A percentile compares a stretch with the other conserved stretches of the same genome.
These are phyloP conservation scores for Sturnira hondurensis DNA, from an alignment of 2,113 vertebrate species.

Conservation along the genomic window DNA sequence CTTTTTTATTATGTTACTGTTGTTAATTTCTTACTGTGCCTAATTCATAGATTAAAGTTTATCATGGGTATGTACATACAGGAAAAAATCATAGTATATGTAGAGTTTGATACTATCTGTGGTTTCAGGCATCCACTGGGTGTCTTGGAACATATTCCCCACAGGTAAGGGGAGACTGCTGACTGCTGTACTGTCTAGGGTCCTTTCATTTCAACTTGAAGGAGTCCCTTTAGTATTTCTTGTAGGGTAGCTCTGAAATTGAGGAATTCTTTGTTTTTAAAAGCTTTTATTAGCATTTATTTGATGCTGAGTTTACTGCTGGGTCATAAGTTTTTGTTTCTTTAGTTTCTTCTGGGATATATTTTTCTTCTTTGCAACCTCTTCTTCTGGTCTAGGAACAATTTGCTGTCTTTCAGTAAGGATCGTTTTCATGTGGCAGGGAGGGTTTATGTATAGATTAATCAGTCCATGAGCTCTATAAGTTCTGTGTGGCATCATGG, in stretches of 20 bases:
- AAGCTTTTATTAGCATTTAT: neutral
- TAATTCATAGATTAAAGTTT: neutral
- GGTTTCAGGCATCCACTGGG: neutral
- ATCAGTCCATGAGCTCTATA: neutral
- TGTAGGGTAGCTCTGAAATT: neutral
- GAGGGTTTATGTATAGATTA: neutral
- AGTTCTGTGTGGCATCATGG: neutral
- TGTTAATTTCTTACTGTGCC: neutral
- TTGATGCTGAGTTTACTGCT: neutral
- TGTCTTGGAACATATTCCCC: neutral
- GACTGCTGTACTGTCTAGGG: neutral
- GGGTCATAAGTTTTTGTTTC: neutral
- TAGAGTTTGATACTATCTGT: neutral
- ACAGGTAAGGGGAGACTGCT: neutral
- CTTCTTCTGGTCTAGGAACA: neutral
- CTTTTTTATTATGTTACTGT: neutral
- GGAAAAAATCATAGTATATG: neutral
- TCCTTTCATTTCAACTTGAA: neutral
- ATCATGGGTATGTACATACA: neutral
- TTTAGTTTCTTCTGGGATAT: neutral
- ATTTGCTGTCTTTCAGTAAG: neutral
- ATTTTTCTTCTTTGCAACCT: neutral
- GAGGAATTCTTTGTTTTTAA: neutral
- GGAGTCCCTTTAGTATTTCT: neutral
- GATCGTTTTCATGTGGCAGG: neutral